These are phyloP conservation scores for Ambastaia sidthimunki DNA, from an alignment of 2,797 vertebrate species.

Conservation along the genomic window DNA sequence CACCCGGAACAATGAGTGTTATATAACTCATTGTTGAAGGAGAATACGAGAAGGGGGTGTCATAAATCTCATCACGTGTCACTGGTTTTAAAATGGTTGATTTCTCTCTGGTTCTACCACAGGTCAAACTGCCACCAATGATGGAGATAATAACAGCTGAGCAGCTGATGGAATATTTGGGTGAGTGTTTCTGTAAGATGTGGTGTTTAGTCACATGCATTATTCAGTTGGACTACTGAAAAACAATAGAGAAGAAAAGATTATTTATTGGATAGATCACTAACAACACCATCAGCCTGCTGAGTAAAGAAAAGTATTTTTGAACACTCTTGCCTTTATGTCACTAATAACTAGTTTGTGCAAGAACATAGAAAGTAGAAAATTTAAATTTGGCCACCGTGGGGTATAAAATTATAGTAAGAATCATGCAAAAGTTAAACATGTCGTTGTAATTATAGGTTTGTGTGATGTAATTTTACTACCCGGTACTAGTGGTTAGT, in stretches of 20 bases:
- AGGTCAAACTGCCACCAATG: constrained; percentile 98
- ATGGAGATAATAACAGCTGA: constrained; percentile 99
- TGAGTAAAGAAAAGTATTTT: constrained; percentile 3
- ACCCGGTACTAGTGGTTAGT: neutral
- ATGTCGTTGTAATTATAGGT: constrained; percentile 51
- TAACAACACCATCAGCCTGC: neutral
- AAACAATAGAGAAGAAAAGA: neutral
- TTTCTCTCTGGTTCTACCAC: constrained; percentile 65
- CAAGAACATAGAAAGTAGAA: neutral
- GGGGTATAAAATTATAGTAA: constrained; percentile 27
- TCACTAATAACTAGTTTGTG: constrained; percentile 57
- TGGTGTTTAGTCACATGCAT: neutral
- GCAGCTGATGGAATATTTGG: constrained; percentile 98
- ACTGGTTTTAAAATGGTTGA: neutral
- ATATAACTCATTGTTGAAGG: neutral
- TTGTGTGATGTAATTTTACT: constrained; percentile 27
- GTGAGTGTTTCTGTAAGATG: constrained; percentile 75
- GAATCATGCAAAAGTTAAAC: constrained; percentile 22
- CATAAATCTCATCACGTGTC: neutral
- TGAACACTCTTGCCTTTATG: constrained; percentile 30
- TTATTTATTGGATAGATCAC: neutral
- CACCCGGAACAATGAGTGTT: neutral
- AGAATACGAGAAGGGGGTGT: neutral
- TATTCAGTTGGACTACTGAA: neutral
- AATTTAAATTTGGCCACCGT: constrained; percentile 38